Conservation (phyloP, 2,797 vertebrate genomes). For the Martes flavigula region DNA sequence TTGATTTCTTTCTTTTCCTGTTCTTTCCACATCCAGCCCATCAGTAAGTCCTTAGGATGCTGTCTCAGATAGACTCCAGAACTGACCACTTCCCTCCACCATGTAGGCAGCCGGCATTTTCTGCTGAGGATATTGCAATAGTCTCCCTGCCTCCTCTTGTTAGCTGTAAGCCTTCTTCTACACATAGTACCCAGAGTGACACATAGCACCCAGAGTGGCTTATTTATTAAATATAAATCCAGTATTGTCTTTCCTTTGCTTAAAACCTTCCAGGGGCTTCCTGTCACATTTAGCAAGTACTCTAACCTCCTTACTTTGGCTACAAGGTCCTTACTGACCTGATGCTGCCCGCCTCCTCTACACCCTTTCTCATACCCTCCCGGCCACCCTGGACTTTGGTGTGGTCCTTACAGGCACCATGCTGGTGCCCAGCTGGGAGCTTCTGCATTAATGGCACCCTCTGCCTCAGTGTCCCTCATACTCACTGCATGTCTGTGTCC, state of each 20-base stretch:
- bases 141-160: background rate
- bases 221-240: background rate
- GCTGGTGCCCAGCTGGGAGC: background rate
- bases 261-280: background rate
- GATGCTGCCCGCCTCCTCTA: background rate
- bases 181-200: background rate
- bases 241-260: background rate
- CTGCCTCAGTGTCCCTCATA: background rate
- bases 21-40: background rate
- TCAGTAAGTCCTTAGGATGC: background rate
- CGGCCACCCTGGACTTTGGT: background rate
- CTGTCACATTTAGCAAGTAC: background rate
- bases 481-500: background rate
- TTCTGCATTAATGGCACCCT: background rate
- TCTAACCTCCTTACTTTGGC: background rate
- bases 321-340: background rate
- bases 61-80: background rate
- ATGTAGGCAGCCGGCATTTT: background rate
- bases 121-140: background rate
- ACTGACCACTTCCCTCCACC: background rate
- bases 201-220: background rate
- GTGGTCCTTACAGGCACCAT: background rate
- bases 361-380: background rate
- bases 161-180: background rate
- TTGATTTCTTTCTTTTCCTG: background rate